phyloP scores from a whole-genome alignment of 2,888 invertebrate genomes.

The Psylliodes chrysocephalus region DNA sequence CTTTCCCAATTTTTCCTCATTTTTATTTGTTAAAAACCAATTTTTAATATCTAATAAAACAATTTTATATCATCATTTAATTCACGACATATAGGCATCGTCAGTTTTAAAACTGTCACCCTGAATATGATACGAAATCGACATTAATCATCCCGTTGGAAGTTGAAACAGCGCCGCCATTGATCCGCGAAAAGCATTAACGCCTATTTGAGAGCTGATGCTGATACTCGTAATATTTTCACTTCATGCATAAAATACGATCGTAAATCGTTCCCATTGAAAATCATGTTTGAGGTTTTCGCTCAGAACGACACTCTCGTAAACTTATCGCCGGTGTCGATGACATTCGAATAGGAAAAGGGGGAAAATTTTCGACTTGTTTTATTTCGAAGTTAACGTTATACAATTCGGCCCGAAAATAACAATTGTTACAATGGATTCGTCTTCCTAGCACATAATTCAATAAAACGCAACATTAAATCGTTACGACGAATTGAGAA shows the following conservation, averaged over 20 bases:
- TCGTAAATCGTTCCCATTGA: constrained; percentile 38
- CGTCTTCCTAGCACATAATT: not conserved
- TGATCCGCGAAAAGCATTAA: constrained; percentile 27
- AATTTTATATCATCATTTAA: too few species aligned
- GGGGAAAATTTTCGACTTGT: constrained; percentile 23
- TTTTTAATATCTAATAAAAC: too few species aligned
- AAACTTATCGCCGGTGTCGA: constrained; percentile 27
- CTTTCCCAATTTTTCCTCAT: too few species aligned
- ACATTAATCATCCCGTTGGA: constrained; percentile 19
- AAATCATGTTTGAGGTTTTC: constrained; percentile 37
- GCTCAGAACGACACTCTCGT: constrained; percentile 30
- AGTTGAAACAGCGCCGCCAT: too few species aligned
- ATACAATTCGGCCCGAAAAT: constrained; percentile 9
- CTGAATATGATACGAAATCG: too few species aligned
- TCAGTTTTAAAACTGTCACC: too few species aligned
- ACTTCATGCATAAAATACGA: constrained; percentile 38
- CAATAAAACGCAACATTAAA: constrained; percentile 6
- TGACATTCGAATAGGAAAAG: constrained; percentile 4
- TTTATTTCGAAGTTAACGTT: constrained; percentile 19
- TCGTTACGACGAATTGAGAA: constrained; percentile 4
- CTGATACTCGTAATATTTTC: constrained; percentile 31
- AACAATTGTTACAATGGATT: constrained; percentile 15
- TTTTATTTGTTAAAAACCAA: too few species aligned
- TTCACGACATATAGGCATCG: too few species aligned
- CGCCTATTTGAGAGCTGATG: constrained; percentile 31